Base-by-base conservation (phyloP, 2,797 vertebrate genomes). In the Oryzias dopingdopingensis region DNA sequence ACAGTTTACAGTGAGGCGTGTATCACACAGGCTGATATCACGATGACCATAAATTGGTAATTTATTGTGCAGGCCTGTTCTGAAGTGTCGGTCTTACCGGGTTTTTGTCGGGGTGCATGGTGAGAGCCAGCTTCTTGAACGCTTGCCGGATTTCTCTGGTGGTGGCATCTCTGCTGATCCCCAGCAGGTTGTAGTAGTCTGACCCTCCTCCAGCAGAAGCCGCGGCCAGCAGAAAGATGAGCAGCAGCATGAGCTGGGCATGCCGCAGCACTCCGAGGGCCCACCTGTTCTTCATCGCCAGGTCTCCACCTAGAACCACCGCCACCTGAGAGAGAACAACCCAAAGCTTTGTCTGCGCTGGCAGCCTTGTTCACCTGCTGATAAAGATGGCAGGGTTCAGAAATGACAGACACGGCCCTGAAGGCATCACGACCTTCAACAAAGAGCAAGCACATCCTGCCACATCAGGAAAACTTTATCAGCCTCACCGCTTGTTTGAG, bases 71-170 rank as follows among this genome's bases (percentile, higher is more conserved):
- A 37, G 29, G 32, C 32, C 32, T 13, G 10, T 12, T 12, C 32
- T 3, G 3, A 37, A 37, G 8, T 12, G 10, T 37, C 3, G 3
- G 2, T 62, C 84, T 85, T 22, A 89, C 97, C 10, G 95, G 95
- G 80, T 98, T 99, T 84, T 99, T 99, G 84, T 99, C 97, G 5
- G 97, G 97, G 83, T 99, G 97, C 86, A 97, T 93, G 52, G 93
- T 97, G 32, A 99, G 88, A 1, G 97, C 97, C 62, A 98, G 86
- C 82, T 95, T 96, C 88, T 99, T 99, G 75, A 99, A 99, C 4
- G 95, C 96, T 62, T 93, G 95, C 49, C 97, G 87, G 59, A 99
- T 97, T 89, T 99, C 96, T 80, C 95, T 93, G 51, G 91, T 96
- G 16, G 89, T 94, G 14, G 95, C 93, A 65, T 95, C 96, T 87